These are phyloP conservation scores for Noturus placidus DNA, from an alignment of 2,113 vertebrate genomes.

Conservation along the genomic window DNA sequence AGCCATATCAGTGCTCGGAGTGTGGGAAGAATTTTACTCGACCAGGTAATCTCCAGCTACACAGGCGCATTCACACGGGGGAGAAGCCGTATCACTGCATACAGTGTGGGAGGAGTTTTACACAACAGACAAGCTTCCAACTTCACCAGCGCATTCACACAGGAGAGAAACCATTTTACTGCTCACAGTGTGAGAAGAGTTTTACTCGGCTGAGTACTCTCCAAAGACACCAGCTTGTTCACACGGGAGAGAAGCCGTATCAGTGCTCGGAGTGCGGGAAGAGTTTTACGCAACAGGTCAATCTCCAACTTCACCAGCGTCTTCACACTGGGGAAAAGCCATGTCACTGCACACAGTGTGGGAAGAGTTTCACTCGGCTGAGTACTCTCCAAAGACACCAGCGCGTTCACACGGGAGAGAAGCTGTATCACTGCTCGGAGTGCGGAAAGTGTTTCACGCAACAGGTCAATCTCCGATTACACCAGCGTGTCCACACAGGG, in stretches of 20 bases:
- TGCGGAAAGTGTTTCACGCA: slow-evolving; percentile 29
- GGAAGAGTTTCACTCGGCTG: slow-evolving; percentile 11
- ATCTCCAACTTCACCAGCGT: slow-evolving; percentile 17
- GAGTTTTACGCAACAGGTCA: slow-evolving; percentile 4
- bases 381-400: slow-evolving; percentile 16
- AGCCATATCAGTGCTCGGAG: background rate
- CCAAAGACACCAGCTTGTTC: slow-evolving; percentile 12
- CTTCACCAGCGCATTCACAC: slow-evolving; percentile 22
- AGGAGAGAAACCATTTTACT: background rate
- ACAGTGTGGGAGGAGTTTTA: background rate
- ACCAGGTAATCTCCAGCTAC: background rate
- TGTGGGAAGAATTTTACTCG: slow-evolving; percentile 19
- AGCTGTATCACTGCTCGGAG: slow-evolving; percentile 33
- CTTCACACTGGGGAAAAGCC: slow-evolving; percentile 2
- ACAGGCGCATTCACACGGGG: slow-evolving; percentile 16
- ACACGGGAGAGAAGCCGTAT: slow-evolving; percentile 5
- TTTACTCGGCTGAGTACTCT: slow-evolving; percentile 7
- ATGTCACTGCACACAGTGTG: background rate
- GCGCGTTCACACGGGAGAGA: slow-evolving; percentile 22
- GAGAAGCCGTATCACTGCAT: slow-evolving; percentile 12
- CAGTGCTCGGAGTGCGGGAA: slow-evolving; percentile 14
- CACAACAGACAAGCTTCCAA: slow-evolving; percentile 9
- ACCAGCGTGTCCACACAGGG: slow-evolving; percentile 19
- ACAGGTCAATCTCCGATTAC: background rate
- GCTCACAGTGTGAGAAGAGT: slow-evolving; percentile 5